Conservation (phyloP, 2,113 vertebrate genomes). For the Numida meleagris region DNA sequence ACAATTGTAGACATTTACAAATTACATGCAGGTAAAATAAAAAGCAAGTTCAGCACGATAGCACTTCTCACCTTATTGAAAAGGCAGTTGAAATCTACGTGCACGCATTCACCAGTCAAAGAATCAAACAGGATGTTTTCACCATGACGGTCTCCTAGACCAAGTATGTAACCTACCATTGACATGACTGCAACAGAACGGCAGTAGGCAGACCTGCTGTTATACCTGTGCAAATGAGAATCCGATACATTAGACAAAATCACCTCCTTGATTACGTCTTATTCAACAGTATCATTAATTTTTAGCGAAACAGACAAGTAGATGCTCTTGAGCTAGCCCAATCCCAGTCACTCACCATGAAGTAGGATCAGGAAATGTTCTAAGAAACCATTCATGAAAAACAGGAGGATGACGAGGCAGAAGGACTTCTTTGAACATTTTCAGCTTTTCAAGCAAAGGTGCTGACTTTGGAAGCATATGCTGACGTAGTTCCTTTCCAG, state of each 20-base stretch:
- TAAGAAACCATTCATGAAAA: conserved; percentile 97
- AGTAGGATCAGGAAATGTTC: conserved; percentile 94
- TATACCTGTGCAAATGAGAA: conserved; percentile 84
- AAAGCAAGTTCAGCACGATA: neutral
- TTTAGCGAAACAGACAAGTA: neutral
- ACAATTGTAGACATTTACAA: neutral
- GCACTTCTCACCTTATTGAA: conserved; percentile 91
- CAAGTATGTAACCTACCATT: conserved; percentile 97
- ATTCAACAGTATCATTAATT: neutral
- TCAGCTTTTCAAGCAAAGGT: conserved; percentile 89
- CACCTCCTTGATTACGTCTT: neutral
- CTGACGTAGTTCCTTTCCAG: conserved; percentile 93
- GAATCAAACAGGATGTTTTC: conserved; percentile 98
- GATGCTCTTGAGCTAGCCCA: neutral
- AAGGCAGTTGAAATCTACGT: conserved; percentile 99
- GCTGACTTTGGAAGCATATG: conserved; percentile 92
- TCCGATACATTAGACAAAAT: neutral
- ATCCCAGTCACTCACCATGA: conserved; percentile 82
- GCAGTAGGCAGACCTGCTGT: conserved; percentile 94
- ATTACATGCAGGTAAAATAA: neutral
- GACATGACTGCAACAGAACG: conserved; percentile 98
- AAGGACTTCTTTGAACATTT: conserved; percentile 91
- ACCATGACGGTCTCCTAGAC: conserved; percentile 96
- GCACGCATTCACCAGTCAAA: conserved; percentile 94
- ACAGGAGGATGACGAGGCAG: conserved; percentile 91